Conservation (phyloP, 2,113 vertebrate genomes). For the Oncorhynchus tshawytscha region DNA sequence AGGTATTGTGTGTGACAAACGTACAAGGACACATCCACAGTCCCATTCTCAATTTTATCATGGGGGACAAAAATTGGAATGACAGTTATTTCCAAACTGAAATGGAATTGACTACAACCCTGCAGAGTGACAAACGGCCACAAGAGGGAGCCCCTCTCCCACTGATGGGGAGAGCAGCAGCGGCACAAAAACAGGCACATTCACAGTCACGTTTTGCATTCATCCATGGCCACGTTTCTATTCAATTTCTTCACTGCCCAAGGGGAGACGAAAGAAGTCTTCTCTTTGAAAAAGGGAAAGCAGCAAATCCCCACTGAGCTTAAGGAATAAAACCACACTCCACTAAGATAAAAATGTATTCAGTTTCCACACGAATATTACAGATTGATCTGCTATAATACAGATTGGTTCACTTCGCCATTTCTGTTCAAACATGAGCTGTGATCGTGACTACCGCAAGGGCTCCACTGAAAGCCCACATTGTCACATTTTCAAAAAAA, state of each 20-base stretch:
- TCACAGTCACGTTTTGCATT: slow-evolving; percentile 36
- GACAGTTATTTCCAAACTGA: no score
- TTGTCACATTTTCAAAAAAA: background rate
- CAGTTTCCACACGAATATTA: slow-evolving; percentile 4
- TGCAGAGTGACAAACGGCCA: slow-evolving; percentile 32
- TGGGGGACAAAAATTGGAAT: no score
- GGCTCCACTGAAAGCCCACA: background rate
- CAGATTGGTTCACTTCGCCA: background rate
- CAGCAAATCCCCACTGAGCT: background rate
- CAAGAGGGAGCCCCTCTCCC: slow-evolving; percentile 54
- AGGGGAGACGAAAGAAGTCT: background rate
- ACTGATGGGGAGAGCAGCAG: slow-evolving; percentile 2
- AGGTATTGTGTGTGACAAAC: no score
- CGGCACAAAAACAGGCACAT: slow-evolving; percentile 14
- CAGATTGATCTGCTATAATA: background rate
- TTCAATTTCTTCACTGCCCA: slow-evolving; percentile 23
- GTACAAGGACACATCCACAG: no score
- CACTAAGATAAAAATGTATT: slow-evolving; percentile 21
- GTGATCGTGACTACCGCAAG: background rate
- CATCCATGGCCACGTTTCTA: slow-evolving; percentile 33
- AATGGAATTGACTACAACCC: background rate
- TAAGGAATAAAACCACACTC: background rate
- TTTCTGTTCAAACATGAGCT: background rate
- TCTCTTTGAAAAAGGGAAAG: slow-evolving; percentile 11
- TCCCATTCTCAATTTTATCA: no score